phyloP scores from a whole-genome alignment of 2,888 invertebrate genomes.

The Chrysolina haemoptera region DNA sequence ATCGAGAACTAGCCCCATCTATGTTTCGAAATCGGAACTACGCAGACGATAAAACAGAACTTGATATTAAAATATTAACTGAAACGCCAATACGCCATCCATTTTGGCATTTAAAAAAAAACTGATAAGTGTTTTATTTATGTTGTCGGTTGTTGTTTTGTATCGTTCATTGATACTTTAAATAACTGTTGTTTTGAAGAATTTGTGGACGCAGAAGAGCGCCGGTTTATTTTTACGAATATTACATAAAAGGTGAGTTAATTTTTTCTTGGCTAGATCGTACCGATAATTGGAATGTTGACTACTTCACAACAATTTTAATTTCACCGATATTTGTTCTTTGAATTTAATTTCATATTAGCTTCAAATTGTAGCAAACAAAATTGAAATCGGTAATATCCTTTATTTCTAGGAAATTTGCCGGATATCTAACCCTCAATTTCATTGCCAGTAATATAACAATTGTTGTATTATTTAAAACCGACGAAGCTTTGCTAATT shows the following conservation, averaged over 20 bases:
- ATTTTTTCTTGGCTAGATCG: not conserved
- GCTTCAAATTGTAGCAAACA: no score
- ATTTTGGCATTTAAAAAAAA: conserved; percentile 21
- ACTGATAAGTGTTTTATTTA: conserved; percentile 6
- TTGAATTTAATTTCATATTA: no score
- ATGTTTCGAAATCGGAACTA: not conserved
- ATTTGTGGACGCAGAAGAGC: not conserved
- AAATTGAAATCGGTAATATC: no score
- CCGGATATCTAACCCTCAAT: no score
- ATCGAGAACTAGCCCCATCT: not conserved
- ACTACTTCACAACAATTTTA: not conserved
- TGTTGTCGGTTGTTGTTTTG: conserved; percentile 18
- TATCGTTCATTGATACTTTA: conserved; percentile 14
- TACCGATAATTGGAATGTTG: not conserved
- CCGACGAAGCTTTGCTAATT: not conserved
- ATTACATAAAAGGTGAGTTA: conserved; percentile 15
- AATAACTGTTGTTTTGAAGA: conserved; percentile 9
- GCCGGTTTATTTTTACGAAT: conserved; percentile 6
- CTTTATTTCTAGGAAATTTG: no score
- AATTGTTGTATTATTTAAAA: not conserved
- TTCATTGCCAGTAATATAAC: not conserved
- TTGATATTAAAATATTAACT: not conserved
- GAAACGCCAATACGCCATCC: not conserved
- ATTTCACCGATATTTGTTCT: no score
- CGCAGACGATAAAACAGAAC: not conserved